These are phyloP conservation scores for Urocitellus parryii DNA, from an alignment of 2,113 vertebrate species.

Conservation along the genomic window DNA sequence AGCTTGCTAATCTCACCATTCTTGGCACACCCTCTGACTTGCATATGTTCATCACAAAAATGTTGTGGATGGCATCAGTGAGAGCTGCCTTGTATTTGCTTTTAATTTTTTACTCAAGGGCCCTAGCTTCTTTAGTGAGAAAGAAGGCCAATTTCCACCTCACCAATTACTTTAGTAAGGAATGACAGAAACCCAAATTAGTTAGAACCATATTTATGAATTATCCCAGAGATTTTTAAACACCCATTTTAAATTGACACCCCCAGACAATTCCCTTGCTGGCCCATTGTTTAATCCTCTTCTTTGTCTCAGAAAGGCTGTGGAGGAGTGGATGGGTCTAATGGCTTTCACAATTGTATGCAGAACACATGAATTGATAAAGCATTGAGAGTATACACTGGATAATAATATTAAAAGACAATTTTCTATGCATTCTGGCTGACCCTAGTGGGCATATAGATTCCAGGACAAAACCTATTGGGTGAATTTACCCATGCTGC, in stretches of 20 bases:
- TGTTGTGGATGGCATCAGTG: slow-evolving; percentile 15
- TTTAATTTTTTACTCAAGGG: slow-evolving; percentile 40
- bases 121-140: slow-evolving; percentile 6
- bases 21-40: slow-evolving; percentile 57
- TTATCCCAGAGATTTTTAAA: slow-evolving; percentile 44
- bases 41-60: slow-evolving; percentile 25
- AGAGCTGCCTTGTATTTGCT: slow-evolving; percentile 40
- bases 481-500: background rate
- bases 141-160: slow-evolving; percentile 27
- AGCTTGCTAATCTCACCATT: slow-evolving; percentile 57
- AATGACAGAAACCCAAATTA: slow-evolving; percentile 52
- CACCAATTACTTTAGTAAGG: slow-evolving; percentile 48
- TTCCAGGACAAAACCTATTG: slow-evolving; percentile 37
- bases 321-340: slow-evolving; percentile 22
- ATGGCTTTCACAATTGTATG: slow-evolving; percentile 8
- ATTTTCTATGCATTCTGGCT: slow-evolving; percentile 27
- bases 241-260: slow-evolving; percentile 43
- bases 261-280: background rate
- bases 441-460: background rate
- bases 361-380: slow-evolving; percentile 28
- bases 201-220: slow-evolving; percentile 21
- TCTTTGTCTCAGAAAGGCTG: slow-evolving; percentile 30
- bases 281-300: slow-evolving; percentile 1
- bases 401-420: slow-evolving; percentile 21
- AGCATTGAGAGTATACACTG: slow-evolving; percentile 4